These are phyloP conservation scores for Ochotona princeps DNA, from an alignment of 2,113 vertebrate species.

Conservation along the genomic window DNA sequence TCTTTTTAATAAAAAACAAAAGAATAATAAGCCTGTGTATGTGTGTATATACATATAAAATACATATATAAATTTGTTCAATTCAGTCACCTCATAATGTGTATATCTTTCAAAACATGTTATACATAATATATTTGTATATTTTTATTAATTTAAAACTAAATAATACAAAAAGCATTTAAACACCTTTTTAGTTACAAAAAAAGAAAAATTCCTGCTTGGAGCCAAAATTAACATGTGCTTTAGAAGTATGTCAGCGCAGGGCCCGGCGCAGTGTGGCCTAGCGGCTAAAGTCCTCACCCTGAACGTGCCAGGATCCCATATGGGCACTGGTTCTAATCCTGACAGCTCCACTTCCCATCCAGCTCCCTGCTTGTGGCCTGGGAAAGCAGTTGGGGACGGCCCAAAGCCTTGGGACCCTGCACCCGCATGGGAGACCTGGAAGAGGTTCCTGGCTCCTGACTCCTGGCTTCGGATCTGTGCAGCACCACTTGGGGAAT, in stretches of 20 bases:
- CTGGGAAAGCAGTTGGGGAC: too few species aligned
- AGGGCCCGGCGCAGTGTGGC: too few species aligned
- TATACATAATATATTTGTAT: background rate
- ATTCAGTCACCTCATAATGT: background rate
- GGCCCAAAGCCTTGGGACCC: too few species aligned
- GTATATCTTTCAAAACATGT: background rate
- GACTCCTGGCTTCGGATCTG: too few species aligned
- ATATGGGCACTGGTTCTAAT: too few species aligned
- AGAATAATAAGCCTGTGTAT: background rate
- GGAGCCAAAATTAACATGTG: conserved; percentile 23
- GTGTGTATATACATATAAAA: background rate
- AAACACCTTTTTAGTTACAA: conserved; percentile 36
- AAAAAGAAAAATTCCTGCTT: conserved; percentile 29
- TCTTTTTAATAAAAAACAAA: conserved; percentile 23
- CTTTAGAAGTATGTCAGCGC: conserved; percentile 9
- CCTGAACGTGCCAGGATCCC: too few species aligned
- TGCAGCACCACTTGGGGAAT: too few species aligned
- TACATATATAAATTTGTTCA: background rate
- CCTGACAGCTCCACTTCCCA: too few species aligned
- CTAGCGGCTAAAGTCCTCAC: too few species aligned
- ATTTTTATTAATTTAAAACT: conserved; percentile 6
- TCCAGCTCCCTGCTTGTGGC: too few species aligned
- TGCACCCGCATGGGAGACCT: too few species aligned
- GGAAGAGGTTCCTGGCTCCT: too few species aligned
- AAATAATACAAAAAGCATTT: background rate